These are phyloP conservation scores for Morelia viridis DNA, from an alignment of 2,797 vertebrate genomes.

Conservation along the genomic window DNA sequence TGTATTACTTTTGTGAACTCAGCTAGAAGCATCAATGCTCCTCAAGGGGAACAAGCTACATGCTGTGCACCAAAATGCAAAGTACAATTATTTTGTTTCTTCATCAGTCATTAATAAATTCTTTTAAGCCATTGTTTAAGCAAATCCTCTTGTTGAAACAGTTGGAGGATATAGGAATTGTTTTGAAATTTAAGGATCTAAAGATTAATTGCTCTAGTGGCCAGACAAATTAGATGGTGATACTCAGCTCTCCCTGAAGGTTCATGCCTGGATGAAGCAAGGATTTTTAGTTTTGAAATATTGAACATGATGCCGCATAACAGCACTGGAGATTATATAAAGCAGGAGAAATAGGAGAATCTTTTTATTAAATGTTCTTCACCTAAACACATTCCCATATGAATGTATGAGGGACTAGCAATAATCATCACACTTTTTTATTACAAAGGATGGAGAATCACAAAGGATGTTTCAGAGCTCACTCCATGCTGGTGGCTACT, in stretches of 20 bases:
- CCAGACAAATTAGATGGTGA: conserved; percentile 28
- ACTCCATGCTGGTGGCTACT: not conserved
- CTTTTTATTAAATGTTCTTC: conserved; percentile 10
- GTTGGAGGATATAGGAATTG: conserved; percentile 12
- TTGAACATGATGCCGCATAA: not conserved
- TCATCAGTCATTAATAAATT: conserved; percentile 2
- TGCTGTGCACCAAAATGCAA: not conserved
- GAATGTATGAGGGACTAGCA: not conserved
- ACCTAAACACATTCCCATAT: not conserved
- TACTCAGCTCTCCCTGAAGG: conserved; percentile 7
- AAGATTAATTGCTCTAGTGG: conserved; percentile 40
- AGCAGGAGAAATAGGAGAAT: not conserved
- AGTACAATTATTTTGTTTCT: not conserved
- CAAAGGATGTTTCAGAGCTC: not conserved
- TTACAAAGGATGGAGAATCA: not conserved
- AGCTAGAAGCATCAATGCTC: not conserved
- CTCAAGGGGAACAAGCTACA: not conserved
- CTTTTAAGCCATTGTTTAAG: conserved; percentile 8
- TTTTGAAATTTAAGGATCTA: conserved; percentile 29
- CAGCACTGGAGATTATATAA: conserved; percentile 12
- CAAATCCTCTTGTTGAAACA: not conserved
- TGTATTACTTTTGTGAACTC: not conserved
- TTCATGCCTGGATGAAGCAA: conserved; percentile 26
- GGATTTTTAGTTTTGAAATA: conserved; percentile 10
- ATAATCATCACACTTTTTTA: not conserved